Conservation (phyloP, 2,888 invertebrate species). For the Cephus spinipes region DNA sequence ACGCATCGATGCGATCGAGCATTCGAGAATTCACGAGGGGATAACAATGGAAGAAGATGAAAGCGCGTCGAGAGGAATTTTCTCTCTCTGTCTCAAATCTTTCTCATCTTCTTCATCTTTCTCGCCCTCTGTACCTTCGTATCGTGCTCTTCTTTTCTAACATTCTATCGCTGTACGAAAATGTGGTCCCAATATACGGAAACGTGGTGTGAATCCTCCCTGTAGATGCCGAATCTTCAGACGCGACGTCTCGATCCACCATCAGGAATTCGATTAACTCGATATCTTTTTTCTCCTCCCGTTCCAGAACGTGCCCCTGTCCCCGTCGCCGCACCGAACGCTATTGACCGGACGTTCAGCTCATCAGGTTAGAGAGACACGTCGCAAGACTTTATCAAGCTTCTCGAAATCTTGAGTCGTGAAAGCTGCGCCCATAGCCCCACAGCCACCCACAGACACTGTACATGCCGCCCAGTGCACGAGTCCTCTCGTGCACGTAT, state of each 20-base stretch:
- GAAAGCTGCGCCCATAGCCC: no score
- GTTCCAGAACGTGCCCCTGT: slow-evolving; percentile 60
- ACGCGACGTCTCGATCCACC: no score
- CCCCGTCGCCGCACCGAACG: slow-evolving; percentile 58
- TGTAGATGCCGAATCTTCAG: no score
- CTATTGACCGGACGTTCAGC: slow-evolving; percentile 60
- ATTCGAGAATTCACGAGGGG: no score
- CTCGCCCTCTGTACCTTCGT: slow-evolving; percentile 25
- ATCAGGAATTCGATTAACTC: slow-evolving; percentile 44
- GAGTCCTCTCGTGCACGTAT: no score
- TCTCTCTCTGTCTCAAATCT: slow-evolving; percentile 24
- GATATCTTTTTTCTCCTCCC: slow-evolving; percentile 53
- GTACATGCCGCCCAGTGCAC: no score
- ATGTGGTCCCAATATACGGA: not conserved
- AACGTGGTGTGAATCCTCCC: no score
- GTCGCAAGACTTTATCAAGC: slow-evolving; percentile 44
- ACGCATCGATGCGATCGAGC: no score
- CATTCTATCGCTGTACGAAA: slow-evolving; percentile 7
- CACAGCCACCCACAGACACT: no score
- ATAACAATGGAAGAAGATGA: no score
- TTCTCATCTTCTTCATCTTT: slow-evolving; percentile 31
- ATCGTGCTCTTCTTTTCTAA: slow-evolving; percentile 18
- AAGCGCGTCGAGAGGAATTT: no score
- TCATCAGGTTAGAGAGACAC: slow-evolving; percentile 57
- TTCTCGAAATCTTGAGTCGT: slow-evolving; percentile 29